phyloP scores from a whole-genome alignment of 2,113 vertebrate species.

The Siniperca knerii region DNA sequence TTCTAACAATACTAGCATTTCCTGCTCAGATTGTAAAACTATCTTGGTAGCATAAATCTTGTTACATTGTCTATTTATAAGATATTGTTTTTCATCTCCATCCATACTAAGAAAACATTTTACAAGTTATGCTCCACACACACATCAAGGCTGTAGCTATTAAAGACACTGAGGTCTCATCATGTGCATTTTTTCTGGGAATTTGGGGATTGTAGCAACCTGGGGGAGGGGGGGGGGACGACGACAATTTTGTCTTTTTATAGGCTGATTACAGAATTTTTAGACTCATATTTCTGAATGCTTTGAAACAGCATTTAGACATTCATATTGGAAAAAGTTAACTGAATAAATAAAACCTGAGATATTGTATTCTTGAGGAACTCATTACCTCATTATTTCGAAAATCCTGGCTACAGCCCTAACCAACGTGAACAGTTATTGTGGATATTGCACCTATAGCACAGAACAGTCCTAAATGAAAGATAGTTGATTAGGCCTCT shows the following conservation, averaged over 20 bases:
- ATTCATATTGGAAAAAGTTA: background rate
- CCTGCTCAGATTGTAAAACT: background rate
- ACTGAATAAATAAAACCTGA: background rate
- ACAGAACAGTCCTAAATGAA: background rate
- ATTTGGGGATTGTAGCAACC: background rate
- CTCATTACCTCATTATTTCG: no score
- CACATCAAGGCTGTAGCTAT: background rate
- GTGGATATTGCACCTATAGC: background rate
- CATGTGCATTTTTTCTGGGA: background rate
- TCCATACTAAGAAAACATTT: background rate
- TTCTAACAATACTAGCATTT: background rate
- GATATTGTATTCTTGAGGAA: background rate
- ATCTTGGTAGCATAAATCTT: background rate
- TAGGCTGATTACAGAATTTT: background rate
- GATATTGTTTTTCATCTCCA: background rate
- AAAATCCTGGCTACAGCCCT: background rate
- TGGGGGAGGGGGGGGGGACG: background rate
- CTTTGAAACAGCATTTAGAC: background rate
- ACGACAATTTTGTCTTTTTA: background rate
- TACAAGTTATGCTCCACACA: rapidly evolving
- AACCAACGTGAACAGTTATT: background rate
- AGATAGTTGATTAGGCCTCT: background rate
- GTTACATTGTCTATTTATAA: background rate
- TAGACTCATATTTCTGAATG: background rate
- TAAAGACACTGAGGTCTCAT: background rate